phyloP scores from a whole-genome alignment of 2,888 invertebrate species.

The Mesorhabditis spiculigera region DNA sequence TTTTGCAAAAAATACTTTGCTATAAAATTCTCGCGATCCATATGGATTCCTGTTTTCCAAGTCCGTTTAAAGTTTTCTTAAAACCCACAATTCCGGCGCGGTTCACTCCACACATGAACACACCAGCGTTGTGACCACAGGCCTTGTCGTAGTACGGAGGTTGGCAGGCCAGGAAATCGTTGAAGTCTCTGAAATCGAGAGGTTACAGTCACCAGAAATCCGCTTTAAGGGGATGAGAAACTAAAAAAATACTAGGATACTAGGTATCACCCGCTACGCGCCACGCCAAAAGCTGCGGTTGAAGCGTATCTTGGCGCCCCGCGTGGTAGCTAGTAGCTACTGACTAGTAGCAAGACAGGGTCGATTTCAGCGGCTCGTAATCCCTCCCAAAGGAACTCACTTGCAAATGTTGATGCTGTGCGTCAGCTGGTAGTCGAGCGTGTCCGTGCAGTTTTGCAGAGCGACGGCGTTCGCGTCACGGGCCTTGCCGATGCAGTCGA shows the following conservation, averaged over 20 bases:
- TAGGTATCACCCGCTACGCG: no score
- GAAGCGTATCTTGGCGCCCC: no score
- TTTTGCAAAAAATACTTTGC: no score
- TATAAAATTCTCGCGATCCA: no score
- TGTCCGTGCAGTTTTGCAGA: not conserved
- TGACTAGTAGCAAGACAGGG: no score
- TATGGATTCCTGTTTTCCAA: no score
- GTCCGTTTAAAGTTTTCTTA: not conserved
- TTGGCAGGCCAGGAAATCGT: constrained; percentile 3
- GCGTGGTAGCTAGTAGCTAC: no score
- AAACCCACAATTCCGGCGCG: not conserved
- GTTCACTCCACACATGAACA: not conserved
- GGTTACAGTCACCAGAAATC: no score
- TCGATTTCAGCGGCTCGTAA: no score
- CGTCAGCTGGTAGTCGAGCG: not conserved
- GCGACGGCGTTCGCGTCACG: not conserved
- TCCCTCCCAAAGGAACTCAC: not conserved
- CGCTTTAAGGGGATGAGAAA: no score
- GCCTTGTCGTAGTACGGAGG: not conserved
- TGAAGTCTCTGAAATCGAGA: not conserved
- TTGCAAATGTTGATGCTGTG: constrained; percentile 4
- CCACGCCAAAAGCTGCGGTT: no score
- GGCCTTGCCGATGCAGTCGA: not conserved
- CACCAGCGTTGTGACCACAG: constrained; percentile 5
- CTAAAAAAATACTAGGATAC: no score